These are phyloP conservation scores for Ceratothoa steindachneri DNA, from an alignment of 2,888 invertebrate genomes.

Conservation along the genomic window DNA sequence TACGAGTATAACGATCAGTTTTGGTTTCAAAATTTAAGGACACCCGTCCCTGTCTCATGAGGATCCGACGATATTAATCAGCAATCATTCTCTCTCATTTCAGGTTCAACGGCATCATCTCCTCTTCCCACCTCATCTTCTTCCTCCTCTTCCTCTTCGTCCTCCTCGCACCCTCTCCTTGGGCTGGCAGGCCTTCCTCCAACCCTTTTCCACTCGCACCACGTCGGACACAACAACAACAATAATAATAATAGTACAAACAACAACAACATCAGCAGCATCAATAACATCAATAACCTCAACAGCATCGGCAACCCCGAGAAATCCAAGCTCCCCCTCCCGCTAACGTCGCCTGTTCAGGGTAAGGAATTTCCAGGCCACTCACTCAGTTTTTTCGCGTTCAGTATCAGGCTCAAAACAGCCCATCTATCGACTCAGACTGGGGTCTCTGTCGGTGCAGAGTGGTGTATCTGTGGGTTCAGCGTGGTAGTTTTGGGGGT, in stretches of 20 bases:
- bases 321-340: constrained; percentile 38
- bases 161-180: constrained; percentile 26
- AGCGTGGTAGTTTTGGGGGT: too few species aligned
- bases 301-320: constrained; percentile 17
- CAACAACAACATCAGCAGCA: constrained; percentile 12
- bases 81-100: too few species aligned
- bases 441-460: too few species aligned
- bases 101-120: constrained; percentile 39
- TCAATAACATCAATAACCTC: constrained; percentile 33
- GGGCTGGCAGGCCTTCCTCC: constrained; percentile 35
- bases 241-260: constrained; percentile 40
- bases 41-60: too few species aligned
- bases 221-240: constrained; percentile 33
- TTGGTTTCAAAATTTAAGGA: too few species aligned
- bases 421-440: too few species aligned
- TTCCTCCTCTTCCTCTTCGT: constrained; percentile 31
- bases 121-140: constrained; percentile 35
- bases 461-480: too few species aligned
- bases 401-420: too few species aligned
- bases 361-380: too few species aligned
- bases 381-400: too few species aligned
- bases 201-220: constrained; percentile 34
- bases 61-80: too few species aligned
- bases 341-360: constrained; percentile 39
- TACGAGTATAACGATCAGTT: too few species aligned